Conservation (phyloP, 2,888 invertebrate genomes). For the Lithophane leautieri region DNA sequence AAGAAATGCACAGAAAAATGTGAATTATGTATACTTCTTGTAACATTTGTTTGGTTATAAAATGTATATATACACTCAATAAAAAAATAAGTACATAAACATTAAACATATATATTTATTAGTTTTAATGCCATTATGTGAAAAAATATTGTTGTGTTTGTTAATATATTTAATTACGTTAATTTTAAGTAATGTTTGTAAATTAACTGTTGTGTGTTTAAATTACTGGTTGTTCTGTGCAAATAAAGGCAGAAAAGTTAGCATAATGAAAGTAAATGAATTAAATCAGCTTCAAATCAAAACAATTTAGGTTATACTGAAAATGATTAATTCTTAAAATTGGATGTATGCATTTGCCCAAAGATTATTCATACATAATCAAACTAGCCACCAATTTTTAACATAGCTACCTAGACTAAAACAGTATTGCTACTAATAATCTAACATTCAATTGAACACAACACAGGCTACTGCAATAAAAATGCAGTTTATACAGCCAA, state of each 20-base stretch:
- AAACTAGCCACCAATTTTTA: not conserved
- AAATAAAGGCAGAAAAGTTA: not conserved
- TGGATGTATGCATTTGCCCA: not conserved
- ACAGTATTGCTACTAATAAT: not conserved
- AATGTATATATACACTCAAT: not conserved
- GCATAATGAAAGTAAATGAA: not conserved
- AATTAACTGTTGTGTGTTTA: not conserved
- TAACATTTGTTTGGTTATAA: not conserved
- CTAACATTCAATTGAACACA: not conserved
- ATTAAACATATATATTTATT: slow-evolving; percentile 3
- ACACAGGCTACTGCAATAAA: not conserved
- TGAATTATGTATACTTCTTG: not conserved
- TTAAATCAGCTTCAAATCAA: not conserved
- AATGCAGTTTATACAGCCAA: slow-evolving; percentile 1
- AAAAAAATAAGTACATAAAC: not conserved
- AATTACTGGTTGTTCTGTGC: not conserved
- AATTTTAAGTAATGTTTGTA: slow-evolving; percentile 11
- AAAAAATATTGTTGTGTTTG: not conserved
- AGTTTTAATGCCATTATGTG: not conserved
- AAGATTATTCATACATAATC: not conserved
- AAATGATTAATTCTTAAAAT: not conserved
- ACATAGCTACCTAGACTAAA: not conserved
- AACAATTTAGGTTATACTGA: not conserved
- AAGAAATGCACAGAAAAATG: not conserved
- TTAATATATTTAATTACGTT: slow-evolving; percentile 11